A percentile compares a stretch with the other conserved stretches of the same genome.
phyloP scores from a whole-genome alignment of 1,140 invertebrate genomes.

The Eulimnadia texana region DNA sequence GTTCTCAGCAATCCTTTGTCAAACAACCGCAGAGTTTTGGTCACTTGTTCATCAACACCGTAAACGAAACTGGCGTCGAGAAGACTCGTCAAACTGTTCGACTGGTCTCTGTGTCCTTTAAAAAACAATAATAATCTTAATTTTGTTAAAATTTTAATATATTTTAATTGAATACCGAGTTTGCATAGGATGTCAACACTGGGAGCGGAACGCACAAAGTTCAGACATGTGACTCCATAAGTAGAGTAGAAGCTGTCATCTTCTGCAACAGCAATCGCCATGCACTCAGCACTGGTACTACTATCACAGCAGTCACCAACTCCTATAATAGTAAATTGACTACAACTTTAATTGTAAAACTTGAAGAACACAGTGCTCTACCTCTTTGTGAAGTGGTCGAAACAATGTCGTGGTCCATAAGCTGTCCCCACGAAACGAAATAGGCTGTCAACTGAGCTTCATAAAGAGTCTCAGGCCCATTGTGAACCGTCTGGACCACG shows the following conservation, averaged over 20 bases:
- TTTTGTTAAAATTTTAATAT: no score
- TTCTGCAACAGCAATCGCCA: conserved; percentile 63
- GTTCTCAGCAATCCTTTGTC: not conserved
- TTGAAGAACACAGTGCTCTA: no score
- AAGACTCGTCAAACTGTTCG: not conserved
- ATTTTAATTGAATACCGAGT: not conserved
- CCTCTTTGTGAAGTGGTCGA: not conserved
- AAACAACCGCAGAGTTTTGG: not conserved
- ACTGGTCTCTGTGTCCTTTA: not conserved
- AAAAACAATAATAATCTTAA: no score
- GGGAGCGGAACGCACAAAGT: conserved; percentile 55
- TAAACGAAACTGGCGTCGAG: not conserved
- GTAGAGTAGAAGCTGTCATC: conserved; percentile 64
- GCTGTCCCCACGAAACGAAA: not conserved
- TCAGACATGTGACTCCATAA: conserved; percentile 60
- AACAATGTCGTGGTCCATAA: not conserved
- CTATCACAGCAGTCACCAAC: not conserved
- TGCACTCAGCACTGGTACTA: conserved; percentile 45
- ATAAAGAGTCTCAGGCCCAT: not conserved
- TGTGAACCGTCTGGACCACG: not conserved
- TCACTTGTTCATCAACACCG: not conserved
- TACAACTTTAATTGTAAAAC: no score
- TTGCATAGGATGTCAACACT: not conserved
- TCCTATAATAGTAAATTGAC: not conserved
- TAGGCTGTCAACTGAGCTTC: not conserved